phyloP scores from a whole-genome alignment of 37 sponge, comb jelly and placozoan genomes.

The Theonella swinhoei region DNA sequence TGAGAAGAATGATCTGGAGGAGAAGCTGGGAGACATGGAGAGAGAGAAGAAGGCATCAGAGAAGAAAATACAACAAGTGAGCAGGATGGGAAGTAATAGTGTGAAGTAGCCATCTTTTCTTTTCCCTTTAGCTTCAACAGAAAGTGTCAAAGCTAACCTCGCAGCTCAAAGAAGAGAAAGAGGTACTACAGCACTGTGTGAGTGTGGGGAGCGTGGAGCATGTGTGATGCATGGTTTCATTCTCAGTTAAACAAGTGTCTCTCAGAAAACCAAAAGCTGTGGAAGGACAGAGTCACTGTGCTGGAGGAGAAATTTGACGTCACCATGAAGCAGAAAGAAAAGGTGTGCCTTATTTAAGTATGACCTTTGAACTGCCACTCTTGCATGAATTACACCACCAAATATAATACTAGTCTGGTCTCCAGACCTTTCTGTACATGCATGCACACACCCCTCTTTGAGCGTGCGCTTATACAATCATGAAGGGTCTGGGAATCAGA shows the following conservation, averaged over 20 bases:
- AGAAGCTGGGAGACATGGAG: constrained; percentile 36
- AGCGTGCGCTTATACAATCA: too few species aligned
- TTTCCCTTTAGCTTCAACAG: constrained; percentile 29
- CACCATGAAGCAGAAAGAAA: constrained; percentile 48
- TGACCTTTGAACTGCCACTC: too few species aligned
- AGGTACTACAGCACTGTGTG: constrained; percentile 41
- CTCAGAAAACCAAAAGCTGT: constrained; percentile 71
- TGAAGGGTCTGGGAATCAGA: too few species aligned
- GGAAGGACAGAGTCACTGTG: constrained; percentile 49
- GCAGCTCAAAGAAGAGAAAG: constrained; percentile 81
- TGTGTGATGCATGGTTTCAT: neutral
- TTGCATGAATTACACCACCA: too few species aligned
- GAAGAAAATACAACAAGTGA: constrained; percentile 60
- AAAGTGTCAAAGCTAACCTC: constrained; percentile 46
- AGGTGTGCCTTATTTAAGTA: too few species aligned
- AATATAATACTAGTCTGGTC: too few species aligned
- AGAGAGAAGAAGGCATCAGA: constrained; percentile 70
- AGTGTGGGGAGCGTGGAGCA: neutral
- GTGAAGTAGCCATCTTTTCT: neutral
- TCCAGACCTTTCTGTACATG: too few species aligned
- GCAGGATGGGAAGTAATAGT: neutral
- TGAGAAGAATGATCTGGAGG: constrained; percentile 55
- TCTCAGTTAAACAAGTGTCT: constrained; percentile 86
- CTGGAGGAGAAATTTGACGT: constrained; percentile 74
- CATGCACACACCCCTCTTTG: too few species aligned